Percentiles rank a stretch among this genome's conserved stretches.
Conservation (phyloP, 2,113 vertebrate genomes). For the Stomatorhinus ivindoensis region DNA sequence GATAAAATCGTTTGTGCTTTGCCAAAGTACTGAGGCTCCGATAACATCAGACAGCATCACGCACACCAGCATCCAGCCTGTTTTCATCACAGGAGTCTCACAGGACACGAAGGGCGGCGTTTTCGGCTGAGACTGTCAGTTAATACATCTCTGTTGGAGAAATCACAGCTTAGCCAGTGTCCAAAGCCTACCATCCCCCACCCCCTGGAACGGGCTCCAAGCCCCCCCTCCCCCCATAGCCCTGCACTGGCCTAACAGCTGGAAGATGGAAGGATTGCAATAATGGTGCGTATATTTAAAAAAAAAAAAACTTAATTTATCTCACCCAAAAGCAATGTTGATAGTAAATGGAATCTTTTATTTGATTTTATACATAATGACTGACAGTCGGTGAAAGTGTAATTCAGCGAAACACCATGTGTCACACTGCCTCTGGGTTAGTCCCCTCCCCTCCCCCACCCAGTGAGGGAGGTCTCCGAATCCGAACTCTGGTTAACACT, state of each 20-base stretch:
- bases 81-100: neutral
- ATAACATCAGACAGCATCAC: neutral
- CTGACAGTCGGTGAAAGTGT: neutral
- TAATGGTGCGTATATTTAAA: neutral
- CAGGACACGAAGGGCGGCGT: neutral
- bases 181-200: neutral
- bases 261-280: neutral
- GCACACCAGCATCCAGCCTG: neutral
- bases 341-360: neutral
- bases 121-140: neutral
- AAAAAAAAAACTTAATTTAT: too few relatives aligned
- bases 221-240: neutral
- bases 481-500: neutral
- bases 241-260: neutral
- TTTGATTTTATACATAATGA: neutral
- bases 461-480: neutral
- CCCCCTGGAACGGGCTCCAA: neutral
- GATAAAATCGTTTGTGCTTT: neutral
- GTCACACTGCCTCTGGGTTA: neutral
- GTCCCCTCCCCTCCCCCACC: neutral
- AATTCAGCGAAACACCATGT: neutral
- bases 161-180: neutral
- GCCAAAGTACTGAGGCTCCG: neutral
- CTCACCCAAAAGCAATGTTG: neutral
- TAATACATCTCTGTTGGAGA: neutral